Evolutionary conservation across 2,113 vertebrate species (phyloP), one percentile per base, ranked within the genome.

Genomic region (Myotis yumanensis): DNA sequence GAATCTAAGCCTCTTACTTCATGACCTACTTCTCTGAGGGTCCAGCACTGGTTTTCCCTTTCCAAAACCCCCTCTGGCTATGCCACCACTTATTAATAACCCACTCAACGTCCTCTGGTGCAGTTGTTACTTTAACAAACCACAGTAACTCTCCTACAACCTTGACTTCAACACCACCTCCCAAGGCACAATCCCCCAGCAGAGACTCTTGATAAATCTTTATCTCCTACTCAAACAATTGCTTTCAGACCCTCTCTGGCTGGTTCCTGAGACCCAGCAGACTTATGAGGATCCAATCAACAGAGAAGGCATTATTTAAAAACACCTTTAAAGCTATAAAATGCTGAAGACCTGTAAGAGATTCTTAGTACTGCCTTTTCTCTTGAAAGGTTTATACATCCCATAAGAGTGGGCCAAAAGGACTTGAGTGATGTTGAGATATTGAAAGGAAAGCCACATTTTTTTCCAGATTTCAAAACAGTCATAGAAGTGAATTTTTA

Each of bases 251-350:
- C 3, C 35, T 86, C 37, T 91, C 51, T 80, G 30, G 11, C 12
- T 82, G 51, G 4, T 43, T 94, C 28, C 16, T 37, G 16, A 91
- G 54, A 83, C 37, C 22, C 43, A 80, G 16, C 54, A 71, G 75
- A 95, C 40, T 59, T 64, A 69, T 40, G 25, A 69, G 16, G 43
- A 80, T n/a, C 22, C 46, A 68, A 71, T 84, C 62, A 66, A 77
- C n/a, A 71, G 64, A 93, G 14, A 92, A 85, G 4, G 59, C 52
- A 86, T 90, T 85, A 93, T 94, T 92, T 76, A 64, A 59, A 85
- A 90, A 79, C 37, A 90, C 32, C 88, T 95, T 48, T 71, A 90
- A 95, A 85, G 22, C 73, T 85, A 28, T n/a, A 82, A 95, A 90
- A 72, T 89, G 40, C 68, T 66, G n/a, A 68, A 92, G 59, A 91